Evolutionary conservation across 1,140 invertebrate genomes (phyloP).

Genomic region (Octopus bimaculoides): DNA sequence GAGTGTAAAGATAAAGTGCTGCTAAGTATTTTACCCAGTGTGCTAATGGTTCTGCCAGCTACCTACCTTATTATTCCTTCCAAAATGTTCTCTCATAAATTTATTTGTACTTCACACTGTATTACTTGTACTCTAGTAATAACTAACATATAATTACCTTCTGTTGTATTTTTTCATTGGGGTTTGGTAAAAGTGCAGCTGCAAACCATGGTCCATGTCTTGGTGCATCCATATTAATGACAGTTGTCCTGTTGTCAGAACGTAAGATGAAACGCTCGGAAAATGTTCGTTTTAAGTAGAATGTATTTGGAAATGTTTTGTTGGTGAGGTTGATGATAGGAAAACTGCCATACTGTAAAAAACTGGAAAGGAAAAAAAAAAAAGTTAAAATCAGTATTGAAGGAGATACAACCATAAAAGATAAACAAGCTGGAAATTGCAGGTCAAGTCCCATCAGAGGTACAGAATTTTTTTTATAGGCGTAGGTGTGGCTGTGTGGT

Average conservation of each 20-base stretch:
- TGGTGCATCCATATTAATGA: conserved; percentile 13
- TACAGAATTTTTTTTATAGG: no score
- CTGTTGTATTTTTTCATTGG: conserved; percentile 12
- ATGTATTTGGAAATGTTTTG: conserved; percentile 65
- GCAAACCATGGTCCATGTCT: conserved; percentile 19
- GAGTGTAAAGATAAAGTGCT: no score
- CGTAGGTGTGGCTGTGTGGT: no score
- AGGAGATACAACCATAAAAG: no score
- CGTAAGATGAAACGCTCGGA: conserved; percentile 6
- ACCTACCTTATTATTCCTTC: no score
- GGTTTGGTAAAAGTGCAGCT: conserved; percentile 17
- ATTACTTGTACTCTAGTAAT: no score
- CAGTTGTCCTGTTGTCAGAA: conserved; percentile 15
- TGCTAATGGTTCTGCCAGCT: no score
- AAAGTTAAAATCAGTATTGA: neutral
- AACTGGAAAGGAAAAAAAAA: conserved; percentile 49
- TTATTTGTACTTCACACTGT: no score
- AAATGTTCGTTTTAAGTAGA: conserved; percentile 51
- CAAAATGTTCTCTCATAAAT: no score
- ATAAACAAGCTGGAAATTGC: no score
- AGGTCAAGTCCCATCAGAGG: no score
- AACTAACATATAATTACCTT: neutral
- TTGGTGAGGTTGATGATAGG: conserved; percentile 76
- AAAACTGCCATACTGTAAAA: conserved; percentile 69
- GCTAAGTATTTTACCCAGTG: no score